Percentiles rank a stretch among this genome's conserved stretches.
Conservation (phyloP, 92 coral and sea anemone species). For the Phymanthus crucifer region DNA sequence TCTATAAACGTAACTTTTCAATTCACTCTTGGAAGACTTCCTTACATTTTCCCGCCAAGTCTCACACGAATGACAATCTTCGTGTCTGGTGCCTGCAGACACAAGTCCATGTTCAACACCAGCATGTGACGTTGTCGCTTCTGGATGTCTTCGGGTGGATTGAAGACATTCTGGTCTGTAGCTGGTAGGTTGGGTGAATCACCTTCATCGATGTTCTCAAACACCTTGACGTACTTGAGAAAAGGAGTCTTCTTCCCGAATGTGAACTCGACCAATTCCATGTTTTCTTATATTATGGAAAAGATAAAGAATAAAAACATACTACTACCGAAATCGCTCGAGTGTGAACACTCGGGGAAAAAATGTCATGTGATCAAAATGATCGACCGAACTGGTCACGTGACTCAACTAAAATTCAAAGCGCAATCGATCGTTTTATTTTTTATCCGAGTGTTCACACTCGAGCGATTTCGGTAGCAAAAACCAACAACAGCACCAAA, state of each 20-base stretch:
- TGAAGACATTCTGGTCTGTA: constrained; percentile 60
- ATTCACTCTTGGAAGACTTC: background rate
- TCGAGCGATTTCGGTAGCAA: no score
- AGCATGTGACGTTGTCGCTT: constrained; percentile 83
- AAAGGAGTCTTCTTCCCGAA: constrained; percentile 91
- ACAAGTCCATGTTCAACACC: constrained; percentile 84
- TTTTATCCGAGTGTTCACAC: no score
- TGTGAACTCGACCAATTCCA: constrained; percentile 86
- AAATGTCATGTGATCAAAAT: no score
- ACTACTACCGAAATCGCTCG: no score
- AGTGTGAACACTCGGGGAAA: no score
- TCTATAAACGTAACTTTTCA: background rate
- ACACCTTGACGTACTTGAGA: constrained; percentile 80
- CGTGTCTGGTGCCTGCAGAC: constrained; percentile 86
- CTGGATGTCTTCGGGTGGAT: constrained; percentile 70
- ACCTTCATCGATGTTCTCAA: constrained; percentile 84
- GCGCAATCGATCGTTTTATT: no score
- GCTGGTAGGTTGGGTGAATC: constrained; percentile 79
- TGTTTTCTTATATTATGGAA: constrained; percentile 50
- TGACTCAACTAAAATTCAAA: no score
- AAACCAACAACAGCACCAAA: no score
- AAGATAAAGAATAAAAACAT: background rate
- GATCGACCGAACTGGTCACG: no score
- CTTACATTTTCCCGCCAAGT: constrained; percentile 95
- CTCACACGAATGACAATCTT: constrained; percentile 79